phyloP scores from a whole-genome alignment of 2,113 vertebrate genomes.

The human region DNA sequence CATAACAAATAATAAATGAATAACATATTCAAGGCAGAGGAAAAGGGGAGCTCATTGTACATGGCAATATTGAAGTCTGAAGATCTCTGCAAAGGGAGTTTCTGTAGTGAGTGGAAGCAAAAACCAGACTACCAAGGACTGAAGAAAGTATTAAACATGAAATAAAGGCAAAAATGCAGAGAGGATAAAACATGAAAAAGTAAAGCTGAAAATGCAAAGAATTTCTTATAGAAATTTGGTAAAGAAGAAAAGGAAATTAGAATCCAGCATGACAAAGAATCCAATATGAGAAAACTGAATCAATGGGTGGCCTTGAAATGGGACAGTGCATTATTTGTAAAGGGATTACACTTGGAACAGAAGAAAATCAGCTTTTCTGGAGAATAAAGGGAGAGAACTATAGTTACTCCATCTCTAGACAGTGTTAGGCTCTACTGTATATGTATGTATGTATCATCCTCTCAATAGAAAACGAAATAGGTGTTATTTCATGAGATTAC shows the following conservation, averaged over 20 bases:
- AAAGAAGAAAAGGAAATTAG: neutral
- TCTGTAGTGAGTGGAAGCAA: neutral
- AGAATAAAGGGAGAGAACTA: neutral
- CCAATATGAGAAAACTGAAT: neutral
- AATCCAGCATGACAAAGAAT: neutral
- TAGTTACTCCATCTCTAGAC: neutral
- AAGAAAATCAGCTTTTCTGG: neutral
- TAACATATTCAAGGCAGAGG: neutral
- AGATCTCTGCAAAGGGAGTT: neutral
- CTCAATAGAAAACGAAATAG: neutral
- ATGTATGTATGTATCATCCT: neutral
- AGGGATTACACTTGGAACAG: neutral
- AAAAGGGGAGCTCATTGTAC: neutral
- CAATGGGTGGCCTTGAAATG: neutral
- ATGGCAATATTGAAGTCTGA: neutral
- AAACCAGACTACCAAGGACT: neutral
- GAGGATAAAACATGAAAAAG: neutral
- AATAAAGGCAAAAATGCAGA: neutral
- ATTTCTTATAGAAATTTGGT: neutral
- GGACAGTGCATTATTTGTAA: neutral
- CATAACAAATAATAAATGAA: neutral
- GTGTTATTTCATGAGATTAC: neutral
- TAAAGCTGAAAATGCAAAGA: neutral
- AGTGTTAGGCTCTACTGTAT: neutral
- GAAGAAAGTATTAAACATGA: neutral